phyloP scores from a whole-genome alignment of 2,797 vertebrate species.

The Amblyopsis hoosieri region DNA sequence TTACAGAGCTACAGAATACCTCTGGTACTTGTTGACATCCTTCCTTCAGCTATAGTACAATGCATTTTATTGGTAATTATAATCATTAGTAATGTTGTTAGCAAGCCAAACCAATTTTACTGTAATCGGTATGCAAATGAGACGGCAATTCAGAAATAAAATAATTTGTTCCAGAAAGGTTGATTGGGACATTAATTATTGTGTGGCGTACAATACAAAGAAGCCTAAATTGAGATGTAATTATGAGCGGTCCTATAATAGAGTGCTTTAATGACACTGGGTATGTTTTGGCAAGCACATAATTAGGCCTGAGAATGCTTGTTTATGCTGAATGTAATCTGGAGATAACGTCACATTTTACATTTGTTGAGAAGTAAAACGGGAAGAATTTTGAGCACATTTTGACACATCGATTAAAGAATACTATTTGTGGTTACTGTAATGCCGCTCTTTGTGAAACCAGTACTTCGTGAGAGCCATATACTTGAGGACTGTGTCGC shows the following conservation, averaged over 20 bases:
- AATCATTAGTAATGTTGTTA: slow-evolving; percentile 38
- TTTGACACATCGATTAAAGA: background rate
- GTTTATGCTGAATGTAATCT: slow-evolving; percentile 41
- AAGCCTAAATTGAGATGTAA: slow-evolving; percentile 63
- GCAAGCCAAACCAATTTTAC: slow-evolving; percentile 42
- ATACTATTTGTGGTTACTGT: background rate
- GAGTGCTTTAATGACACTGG: slow-evolving; percentile 65
- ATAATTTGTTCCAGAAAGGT: slow-evolving; percentile 65
- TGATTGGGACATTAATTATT: slow-evolving; percentile 76
- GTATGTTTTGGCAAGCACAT: slow-evolving; percentile 60
- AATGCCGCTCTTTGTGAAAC: background rate
- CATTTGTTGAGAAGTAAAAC: background rate
- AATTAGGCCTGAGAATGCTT: slow-evolving; percentile 57
- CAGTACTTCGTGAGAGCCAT: background rate
- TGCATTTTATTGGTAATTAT: slow-evolving; percentile 48
- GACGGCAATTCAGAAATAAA: slow-evolving; percentile 65
- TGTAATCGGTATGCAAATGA: slow-evolving; percentile 67
- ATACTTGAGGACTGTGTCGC: background rate
- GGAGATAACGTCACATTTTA: slow-evolving; percentile 11
- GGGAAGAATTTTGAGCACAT: background rate
- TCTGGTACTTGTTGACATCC: too few relatives aligned
- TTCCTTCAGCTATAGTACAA: slow-evolving; percentile 17
- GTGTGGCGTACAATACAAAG: slow-evolving; percentile 63
- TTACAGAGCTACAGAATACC: too few relatives aligned
- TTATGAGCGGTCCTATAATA: slow-evolving; percentile 64